Evolutionary conservation across 2,797 vertebrate species (phyloP), one percentile per base, ranked within the genome.

Genomic region (Pseudochirops cupreus): DNA sequence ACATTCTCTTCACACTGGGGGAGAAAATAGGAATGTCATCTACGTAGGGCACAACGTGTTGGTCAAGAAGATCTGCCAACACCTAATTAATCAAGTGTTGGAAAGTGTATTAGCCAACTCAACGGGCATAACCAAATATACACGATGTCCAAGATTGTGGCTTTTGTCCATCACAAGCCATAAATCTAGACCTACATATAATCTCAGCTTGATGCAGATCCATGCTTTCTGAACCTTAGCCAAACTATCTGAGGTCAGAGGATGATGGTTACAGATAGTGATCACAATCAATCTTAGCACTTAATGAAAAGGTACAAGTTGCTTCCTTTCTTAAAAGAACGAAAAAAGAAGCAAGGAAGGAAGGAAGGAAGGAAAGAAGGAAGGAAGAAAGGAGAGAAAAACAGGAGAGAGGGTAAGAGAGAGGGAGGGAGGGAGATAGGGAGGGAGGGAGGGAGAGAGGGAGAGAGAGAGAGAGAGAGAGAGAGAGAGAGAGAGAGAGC

Each of bases 401-500:
- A 57, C 1, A 3, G 56, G 21, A 56, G 0, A 1, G 1, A 7
- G 0, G 26, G 5, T 10, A 3, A 7, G 5, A 58, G 3, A 0
- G 5, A 56, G 21, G 57, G 12, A 14, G 5, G 58, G 29, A 12
- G 11, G 3, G 58, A 10, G 7, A 10, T 0, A 4, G 10, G 3
- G 3, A 13, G 11, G 11, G 12, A 13, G 3, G 29, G 59, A 31
- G 7, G 6, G 10, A 31, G 5, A 2, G 10, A 12, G 4, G 0
- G 26, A 11, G 16, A 5, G 4, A 16, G 5, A 26, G 26, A 26
- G 7, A 57, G 14, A 7, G 24, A 21, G 29, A 31, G 11, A 16
- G 29, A 31, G 9, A 28, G 56, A 26, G 5, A 82, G 39, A 46
- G 39, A 82, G 74, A 82, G 16, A 46, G n/a, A 26, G 26, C n/a